Evolutionary conservation across 2,797 vertebrate species (phyloP), one percentile per base, ranked within the genome.

Genomic region (Austrolebias charrua): DNA sequence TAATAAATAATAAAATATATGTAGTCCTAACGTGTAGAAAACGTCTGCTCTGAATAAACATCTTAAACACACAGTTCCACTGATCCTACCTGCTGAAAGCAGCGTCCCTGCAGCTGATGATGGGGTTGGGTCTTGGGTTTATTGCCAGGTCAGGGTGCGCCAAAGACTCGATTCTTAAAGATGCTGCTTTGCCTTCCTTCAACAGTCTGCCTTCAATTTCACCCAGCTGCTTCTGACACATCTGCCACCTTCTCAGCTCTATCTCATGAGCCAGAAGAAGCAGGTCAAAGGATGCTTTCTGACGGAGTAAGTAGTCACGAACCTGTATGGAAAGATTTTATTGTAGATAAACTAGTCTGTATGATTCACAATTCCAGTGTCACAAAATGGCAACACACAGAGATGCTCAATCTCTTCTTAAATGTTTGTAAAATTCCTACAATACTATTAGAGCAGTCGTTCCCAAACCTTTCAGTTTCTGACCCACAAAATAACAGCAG

Each of bases 271-370:
- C 91, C 60, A 98, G 73, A 44, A 91, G 93, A 54, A 98, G 75
- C 76, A 99, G 78, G 24, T 99, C 96, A 81, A 96, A 96, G 1
- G 93, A 95, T 0, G 94, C 92, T 75, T 94, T 97, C 80, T 98
- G 97, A 38, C 90, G 94, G 61, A 96, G 86, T 28, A 99, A 85
- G 75, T 94, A 93, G 80, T 91, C 90, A 33, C 90, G 88, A 60
- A 98, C 90, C 80, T 95, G 70, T 43, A 16, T 38, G 19, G 0
- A 44, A 29, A 65, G 14, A 63, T 50, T 0, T 24, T 20, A 3
- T 42, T 65, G 63, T 15, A 43, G 4, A 20, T 12, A 5, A 12
- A 5, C 11, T 10, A 15, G 50, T 35, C n/a, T 1, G 35, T 19
- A 14, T 47, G 14, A 56, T 33, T 18, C 2, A 47, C 4, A 8